Conservation (phyloP, 2,113 vertebrate genomes). For the Colistium nudipinnis region DNA sequence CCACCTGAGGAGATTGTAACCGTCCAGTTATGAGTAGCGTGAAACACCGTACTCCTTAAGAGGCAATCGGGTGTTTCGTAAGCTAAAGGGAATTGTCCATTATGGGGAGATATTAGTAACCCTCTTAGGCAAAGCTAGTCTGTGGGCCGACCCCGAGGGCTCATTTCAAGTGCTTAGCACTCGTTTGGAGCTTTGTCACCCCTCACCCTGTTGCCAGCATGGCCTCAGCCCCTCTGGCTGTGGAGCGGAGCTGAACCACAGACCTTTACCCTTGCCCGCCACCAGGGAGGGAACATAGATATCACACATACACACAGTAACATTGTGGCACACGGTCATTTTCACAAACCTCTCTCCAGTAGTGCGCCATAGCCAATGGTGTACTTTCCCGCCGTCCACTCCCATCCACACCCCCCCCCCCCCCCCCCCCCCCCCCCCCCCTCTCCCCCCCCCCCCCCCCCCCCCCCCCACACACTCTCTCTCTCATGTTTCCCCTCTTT, state of each 20-base stretch:
- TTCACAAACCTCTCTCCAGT: constrained; percentile 39
- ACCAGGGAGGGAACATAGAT: constrained; percentile 67
- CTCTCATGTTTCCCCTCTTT: constrained; percentile 46
- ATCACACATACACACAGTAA: constrained; percentile 55
- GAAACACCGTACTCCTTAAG: constrained; percentile 38
- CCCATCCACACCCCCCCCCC: constrained; percentile 45
- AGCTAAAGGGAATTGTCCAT: constrained; percentile 72
- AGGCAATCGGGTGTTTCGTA: constrained; percentile 57
- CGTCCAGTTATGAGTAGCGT: constrained; percentile 7
- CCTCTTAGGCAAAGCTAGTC: constrained; percentile 80
- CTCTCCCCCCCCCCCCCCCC: constrained; percentile 55
- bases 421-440: constrained; percentile 4
- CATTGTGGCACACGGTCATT: constrained; percentile 62
- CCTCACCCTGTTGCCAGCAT: constrained; percentile 75
- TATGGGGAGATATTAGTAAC: constrained; percentile 78
- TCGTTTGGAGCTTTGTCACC: constrained; percentile 80
- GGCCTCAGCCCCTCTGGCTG: constrained; percentile 70
- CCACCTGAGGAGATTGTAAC: constrained; percentile 8
- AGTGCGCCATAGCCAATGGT: constrained; percentile 64
- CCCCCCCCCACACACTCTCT: constrained; percentile 17
- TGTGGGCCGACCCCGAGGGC: constrained; percentile 73
- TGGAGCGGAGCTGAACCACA: constrained; percentile 56
- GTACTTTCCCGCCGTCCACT: constrained; percentile 73
- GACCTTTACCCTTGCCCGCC: constrained; percentile 61
- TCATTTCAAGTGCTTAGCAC: constrained; percentile 80